phyloP scores from a whole-genome alignment of 2,888 invertebrate species.

The Chaitophorus viminalis region DNA sequence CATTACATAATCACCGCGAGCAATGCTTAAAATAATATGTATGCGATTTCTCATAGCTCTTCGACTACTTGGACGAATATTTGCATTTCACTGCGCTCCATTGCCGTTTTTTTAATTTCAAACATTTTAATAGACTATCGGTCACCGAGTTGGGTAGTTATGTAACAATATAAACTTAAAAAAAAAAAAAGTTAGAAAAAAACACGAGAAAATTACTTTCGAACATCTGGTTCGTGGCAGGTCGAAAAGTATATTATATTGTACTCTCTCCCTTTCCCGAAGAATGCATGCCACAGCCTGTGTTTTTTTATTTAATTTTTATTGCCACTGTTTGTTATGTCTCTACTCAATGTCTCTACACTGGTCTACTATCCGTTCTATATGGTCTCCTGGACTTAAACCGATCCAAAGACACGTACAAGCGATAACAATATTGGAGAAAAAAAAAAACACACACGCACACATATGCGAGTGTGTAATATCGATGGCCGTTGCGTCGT shows the following conservation, averaged over 20 bases:
- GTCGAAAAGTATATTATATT: slow-evolving; percentile 44
- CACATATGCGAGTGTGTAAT: not conserved
- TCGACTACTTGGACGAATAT: too few species aligned
- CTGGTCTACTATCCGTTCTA: slow-evolving; percentile 51
- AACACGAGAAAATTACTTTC: slow-evolving; percentile 38
- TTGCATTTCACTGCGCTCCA: too few species aligned
- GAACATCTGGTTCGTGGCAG: slow-evolving; percentile 53
- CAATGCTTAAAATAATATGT: too few species aligned
- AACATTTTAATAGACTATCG: not conserved
- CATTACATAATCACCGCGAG: too few species aligned
- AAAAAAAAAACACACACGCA: slow-evolving; percentile 35
- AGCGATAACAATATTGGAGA: slow-evolving; percentile 56
- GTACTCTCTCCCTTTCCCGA: slow-evolving; percentile 12
- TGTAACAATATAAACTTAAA: not conserved
- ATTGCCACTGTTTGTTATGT: slow-evolving; percentile 62
- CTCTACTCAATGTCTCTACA: slow-evolving; percentile 47
- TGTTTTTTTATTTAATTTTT: slow-evolving; percentile 51
- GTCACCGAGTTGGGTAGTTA: not conserved
- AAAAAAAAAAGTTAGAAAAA: not conserved
- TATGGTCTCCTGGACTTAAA: slow-evolving; percentile 35
- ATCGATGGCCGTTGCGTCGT: slow-evolving; percentile 54
- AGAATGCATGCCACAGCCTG: slow-evolving; percentile 15
- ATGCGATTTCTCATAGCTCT: too few species aligned
- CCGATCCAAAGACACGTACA: slow-evolving; percentile 58
- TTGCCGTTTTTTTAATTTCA: not conserved